Percentiles rank a stretch among this genome's conserved stretches.
Conservation (phyloP, 92 coral and sea anemone species). For the Porites cylindrica region DNA sequence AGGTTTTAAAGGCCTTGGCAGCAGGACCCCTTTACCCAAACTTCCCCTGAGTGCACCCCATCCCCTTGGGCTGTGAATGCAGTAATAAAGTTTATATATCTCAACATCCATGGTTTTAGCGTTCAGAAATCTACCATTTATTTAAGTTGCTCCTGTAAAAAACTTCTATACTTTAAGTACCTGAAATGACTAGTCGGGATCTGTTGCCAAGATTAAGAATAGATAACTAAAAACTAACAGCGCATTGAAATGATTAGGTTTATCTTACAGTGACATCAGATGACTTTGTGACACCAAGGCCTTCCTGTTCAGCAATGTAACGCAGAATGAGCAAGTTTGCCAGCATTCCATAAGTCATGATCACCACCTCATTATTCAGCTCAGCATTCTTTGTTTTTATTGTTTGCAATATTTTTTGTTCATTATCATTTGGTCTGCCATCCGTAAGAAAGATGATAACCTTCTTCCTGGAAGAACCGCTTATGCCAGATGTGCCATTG, state of each 20-base stretch:
- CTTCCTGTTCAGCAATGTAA: conserved; percentile 40
- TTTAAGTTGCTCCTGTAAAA: too few relatives aligned
- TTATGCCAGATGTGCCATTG: conserved; percentile 19
- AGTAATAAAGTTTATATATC: too few relatives aligned
- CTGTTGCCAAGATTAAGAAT: too few relatives aligned
- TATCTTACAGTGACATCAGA: conserved; percentile 16
- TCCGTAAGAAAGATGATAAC: conserved; percentile 78
- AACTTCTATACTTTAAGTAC: too few relatives aligned
- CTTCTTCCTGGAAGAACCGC: conserved; percentile 24
- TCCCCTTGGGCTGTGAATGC: too few relatives aligned
- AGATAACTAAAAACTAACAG: too few relatives aligned
- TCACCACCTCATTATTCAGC: conserved; percentile 53
- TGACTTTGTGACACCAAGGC: conserved; percentile 9
- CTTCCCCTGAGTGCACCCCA: too few relatives aligned
- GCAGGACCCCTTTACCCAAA: too few relatives aligned
- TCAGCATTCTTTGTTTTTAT: conserved; percentile 44
- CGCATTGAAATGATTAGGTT: not conserved
- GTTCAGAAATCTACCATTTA: too few relatives aligned
- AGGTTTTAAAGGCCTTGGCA: too few relatives aligned
- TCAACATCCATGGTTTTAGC: too few relatives aligned
- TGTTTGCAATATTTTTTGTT: not conserved
- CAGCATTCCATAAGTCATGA: conserved; percentile 71
- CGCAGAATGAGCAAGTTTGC: conserved; percentile 19
- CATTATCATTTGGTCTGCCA: conserved; percentile 58
- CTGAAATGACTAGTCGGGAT: too few relatives aligned